These are phyloP conservation scores for Acholoe squamosa DNA, from an alignment of 2,888 invertebrate genomes.

Conservation along the genomic window DNA sequence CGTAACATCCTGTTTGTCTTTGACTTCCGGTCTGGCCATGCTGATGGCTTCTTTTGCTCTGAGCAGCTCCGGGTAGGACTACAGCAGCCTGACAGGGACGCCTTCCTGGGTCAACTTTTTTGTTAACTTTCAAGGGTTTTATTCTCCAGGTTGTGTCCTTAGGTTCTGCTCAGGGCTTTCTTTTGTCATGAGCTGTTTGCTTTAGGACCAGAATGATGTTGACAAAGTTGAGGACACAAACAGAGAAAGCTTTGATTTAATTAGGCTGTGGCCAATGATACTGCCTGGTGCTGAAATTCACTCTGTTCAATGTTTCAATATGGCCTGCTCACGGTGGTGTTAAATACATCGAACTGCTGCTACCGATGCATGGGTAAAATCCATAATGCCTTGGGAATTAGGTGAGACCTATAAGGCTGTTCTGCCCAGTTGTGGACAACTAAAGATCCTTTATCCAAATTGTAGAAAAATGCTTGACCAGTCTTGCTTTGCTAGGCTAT, in stretches of 20 bases:
- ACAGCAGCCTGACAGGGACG: neutral
- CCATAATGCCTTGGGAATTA: too few relatives aligned
- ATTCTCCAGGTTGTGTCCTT: neutral
- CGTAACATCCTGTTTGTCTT: neutral
- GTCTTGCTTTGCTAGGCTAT: too few relatives aligned
- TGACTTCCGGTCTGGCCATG: constrained; percentile 4
- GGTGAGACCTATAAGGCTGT: too few relatives aligned
- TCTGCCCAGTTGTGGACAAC: too few relatives aligned
- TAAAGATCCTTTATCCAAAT: too few relatives aligned
- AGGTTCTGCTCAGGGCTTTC: neutral
- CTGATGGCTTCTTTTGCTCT: neutral
- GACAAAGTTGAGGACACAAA: constrained; percentile 1
- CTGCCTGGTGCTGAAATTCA: neutral
- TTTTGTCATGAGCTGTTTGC: neutral
- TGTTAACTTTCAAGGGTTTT: neutral
- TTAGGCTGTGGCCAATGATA: neutral
- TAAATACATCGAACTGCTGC: too few relatives aligned
- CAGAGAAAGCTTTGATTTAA: neutral
- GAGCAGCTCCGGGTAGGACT: neutral
- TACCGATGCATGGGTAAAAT: too few relatives aligned
- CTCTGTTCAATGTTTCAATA: too few relatives aligned
- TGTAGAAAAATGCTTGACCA: too few relatives aligned
- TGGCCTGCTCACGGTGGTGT: too few relatives aligned
- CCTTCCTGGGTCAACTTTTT: neutral
- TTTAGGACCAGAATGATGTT: neutral